These are phyloP conservation scores for Poeciliopsis presidionis DNA, from an alignment of 2,797 vertebrate species.

Conservation along the genomic window DNA sequence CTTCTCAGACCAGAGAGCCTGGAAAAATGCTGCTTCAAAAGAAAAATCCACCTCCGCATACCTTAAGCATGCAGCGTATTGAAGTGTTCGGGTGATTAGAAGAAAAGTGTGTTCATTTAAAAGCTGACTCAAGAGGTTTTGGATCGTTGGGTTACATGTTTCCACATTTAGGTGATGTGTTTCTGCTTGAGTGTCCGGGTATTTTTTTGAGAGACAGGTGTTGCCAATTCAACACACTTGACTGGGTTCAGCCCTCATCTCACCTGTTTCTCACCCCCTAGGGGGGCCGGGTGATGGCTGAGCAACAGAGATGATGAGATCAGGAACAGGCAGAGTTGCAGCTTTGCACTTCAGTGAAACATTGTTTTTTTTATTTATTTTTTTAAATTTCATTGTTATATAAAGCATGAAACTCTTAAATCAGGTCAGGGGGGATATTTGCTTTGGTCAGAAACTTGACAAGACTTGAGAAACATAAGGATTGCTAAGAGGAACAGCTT, in stretches of 20 bases:
- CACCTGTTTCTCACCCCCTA: constrained; percentile 34
- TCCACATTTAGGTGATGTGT: not conserved
- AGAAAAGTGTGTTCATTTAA: constrained; percentile 3
- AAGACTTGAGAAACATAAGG: not conserved
- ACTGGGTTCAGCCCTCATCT: constrained; percentile 14
- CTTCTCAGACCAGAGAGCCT: constrained; percentile 15
- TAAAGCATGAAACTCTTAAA: not conserved
- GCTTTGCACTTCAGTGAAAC: not conserved
- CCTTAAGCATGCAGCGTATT: not conserved
- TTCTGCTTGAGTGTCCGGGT: constrained; percentile 36
- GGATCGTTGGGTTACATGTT: constrained; percentile 1
- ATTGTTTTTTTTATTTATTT: not conserved
- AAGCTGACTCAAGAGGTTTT: constrained; percentile 2
- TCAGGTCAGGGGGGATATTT: not conserved
- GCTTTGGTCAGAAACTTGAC: not conserved
- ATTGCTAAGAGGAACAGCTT: constrained; percentile 19
- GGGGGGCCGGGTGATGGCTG: constrained; percentile 12
- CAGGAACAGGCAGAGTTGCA: not conserved
- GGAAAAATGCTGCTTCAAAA: constrained; percentile 1
- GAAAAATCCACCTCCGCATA: not conserved
- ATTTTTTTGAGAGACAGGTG: constrained; percentile 40
- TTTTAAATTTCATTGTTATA: not conserved
- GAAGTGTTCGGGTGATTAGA: not conserved
- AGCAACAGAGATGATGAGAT: not conserved
- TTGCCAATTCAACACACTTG: constrained; percentile 31